A percentile compares a stretch with the other conserved stretches of the same genome.
phyloP scores from a whole-genome alignment of 2,888 invertebrate species.

The Drosophila nigricruria region DNA sequence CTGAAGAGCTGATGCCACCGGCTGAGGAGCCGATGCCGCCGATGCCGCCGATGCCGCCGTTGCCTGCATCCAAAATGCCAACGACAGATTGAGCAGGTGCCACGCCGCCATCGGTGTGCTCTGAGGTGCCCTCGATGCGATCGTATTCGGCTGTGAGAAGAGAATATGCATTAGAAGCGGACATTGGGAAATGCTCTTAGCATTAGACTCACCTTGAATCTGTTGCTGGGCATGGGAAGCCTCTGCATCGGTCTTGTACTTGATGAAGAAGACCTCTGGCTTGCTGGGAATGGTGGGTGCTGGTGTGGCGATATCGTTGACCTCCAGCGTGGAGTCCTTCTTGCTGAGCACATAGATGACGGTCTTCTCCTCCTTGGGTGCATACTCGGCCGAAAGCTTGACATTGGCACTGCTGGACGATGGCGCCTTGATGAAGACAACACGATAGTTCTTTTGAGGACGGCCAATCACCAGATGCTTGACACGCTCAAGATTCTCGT shows the following conservation, averaged over 20 bases:
- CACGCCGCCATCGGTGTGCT: constrained; percentile 81
- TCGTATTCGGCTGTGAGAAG: constrained; percentile 80
- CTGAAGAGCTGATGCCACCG: constrained; percentile 15
- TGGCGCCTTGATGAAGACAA: constrained; percentile 84
- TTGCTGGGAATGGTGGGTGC: constrained; percentile 83
- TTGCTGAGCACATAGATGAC: constrained; percentile 84
- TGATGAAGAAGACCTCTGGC: constrained; percentile 85
- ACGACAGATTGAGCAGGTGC: constrained; percentile 83
- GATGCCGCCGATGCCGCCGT: constrained; percentile 11
- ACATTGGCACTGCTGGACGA: constrained; percentile 76
- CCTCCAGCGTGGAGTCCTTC: constrained; percentile 81
- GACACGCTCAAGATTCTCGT: constrained; percentile 72
- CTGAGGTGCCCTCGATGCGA: constrained; percentile 81
- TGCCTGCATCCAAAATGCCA: constrained; percentile 73
- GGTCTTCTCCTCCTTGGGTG: constrained; percentile 84
- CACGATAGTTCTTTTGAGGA: constrained; percentile 83
- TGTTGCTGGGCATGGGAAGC: constrained; percentile 83
- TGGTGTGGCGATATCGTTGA: constrained; percentile 82
- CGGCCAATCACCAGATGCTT: constrained; percentile 83
- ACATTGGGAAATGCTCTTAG: too few species aligned
- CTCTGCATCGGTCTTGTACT: constrained; percentile 84
- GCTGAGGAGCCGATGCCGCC: not conserved
- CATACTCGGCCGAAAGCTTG: constrained; percentile 80
- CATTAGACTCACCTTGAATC: constrained; percentile 79
- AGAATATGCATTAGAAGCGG: not conserved